These are phyloP conservation scores for Remorina albescens DNA, from an alignment of 2,797 vertebrate species.

Conservation along the genomic window DNA sequence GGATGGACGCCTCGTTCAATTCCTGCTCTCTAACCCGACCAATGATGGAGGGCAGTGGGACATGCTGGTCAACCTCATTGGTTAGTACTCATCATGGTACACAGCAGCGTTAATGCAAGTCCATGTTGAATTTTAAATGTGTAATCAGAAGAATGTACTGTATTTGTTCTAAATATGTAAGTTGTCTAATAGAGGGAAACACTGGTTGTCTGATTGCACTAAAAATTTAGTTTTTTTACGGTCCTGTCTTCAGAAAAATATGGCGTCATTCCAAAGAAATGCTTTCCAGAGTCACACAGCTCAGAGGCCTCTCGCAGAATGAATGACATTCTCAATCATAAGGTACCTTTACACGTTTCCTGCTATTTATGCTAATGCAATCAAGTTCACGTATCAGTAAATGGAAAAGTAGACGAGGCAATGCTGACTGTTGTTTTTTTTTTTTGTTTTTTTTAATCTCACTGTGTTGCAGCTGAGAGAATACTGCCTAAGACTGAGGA, in stretches of 20 bases:
- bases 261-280: constrained; percentile 96
- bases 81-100: constrained; percentile 78
- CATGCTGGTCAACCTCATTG: constrained; percentile 98
- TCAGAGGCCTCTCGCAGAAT: constrained; percentile 96
- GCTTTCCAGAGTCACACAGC: constrained; percentile 96
- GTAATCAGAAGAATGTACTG: not conserved
- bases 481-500: constrained; percentile 94
- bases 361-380: not conserved
- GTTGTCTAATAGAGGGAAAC: not conserved
- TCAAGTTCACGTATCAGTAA: not conserved
- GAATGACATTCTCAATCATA: constrained; percentile 98
- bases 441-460: no score
- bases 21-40: constrained; percentile 93
- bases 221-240: constrained; percentile 4
- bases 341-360: constrained; percentile 82
- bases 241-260: constrained; percentile 89
- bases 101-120: no score
- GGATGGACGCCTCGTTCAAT: constrained; percentile 94
- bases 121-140: no score
- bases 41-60: constrained; percentile 99
- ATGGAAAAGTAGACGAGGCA: not conserved
- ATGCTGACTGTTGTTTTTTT: constrained; percentile 21
- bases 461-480: constrained; percentile 91
- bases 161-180: not conserved
- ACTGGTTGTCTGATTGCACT: not conserved